Evolutionary conservation across 2,113 vertebrate species (phyloP).

Genomic region (Podarcis cretensis): DNA sequence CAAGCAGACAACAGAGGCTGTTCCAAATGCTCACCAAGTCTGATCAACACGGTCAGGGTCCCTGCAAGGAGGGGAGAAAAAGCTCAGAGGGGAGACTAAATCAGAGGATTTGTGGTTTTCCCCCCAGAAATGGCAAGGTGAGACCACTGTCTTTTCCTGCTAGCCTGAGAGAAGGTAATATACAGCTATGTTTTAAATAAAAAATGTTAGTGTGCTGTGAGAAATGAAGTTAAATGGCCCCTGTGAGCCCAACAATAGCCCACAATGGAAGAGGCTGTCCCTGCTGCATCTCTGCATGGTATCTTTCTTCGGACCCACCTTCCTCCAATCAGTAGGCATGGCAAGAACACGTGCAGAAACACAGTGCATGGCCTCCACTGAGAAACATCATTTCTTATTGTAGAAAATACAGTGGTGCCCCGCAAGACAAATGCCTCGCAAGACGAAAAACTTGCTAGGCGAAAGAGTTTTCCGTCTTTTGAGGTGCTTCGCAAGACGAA

Average conservation of each 20-base stretch:
- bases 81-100: constrained; percentile 79
- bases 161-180: not conserved
- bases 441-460: too few relatives aligned
- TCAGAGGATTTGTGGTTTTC: constrained; percentile 16
- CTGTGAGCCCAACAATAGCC: not conserved
- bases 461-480: too few relatives aligned
- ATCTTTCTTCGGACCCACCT: too few relatives aligned
- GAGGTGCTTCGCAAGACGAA: too few relatives aligned
- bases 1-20: constrained; percentile 72
- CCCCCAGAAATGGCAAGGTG: not conserved
- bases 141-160: not conserved
- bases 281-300: not conserved
- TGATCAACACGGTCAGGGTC: constrained; percentile 89
- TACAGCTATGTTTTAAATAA: not conserved
- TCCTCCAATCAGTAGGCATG: not conserved
- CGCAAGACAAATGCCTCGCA: too few relatives aligned
- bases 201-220: not conserved
- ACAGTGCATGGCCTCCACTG: not conserved
- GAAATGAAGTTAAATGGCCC: not conserved
- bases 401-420: too few relatives aligned
- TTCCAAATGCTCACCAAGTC: constrained; percentile 94
- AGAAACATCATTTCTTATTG: not conserved
- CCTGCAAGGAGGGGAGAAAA: constrained; percentile 94
- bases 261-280: not conserved
- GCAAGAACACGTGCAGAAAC: not conserved